Conservation (phyloP, 2,888 invertebrate species). For the Pogonocherus hispidulus region DNA sequence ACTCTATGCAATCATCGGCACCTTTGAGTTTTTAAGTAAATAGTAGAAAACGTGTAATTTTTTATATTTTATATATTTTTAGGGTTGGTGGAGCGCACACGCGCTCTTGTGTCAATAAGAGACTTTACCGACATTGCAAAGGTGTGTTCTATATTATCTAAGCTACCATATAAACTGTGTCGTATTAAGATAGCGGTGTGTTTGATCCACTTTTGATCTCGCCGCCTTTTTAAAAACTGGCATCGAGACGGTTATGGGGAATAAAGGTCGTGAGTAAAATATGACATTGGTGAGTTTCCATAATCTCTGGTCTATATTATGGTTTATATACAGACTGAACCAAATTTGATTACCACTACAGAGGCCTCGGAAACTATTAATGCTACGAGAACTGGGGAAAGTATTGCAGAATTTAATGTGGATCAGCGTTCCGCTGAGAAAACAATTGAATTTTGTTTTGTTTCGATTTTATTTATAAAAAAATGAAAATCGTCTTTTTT, state of each 20-base stretch:
- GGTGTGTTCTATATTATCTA: constrained; percentile 55
- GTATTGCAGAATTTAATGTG: no score
- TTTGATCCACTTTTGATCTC: constrained; percentile 55
- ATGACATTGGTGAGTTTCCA: not conserved
- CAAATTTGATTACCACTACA: no score
- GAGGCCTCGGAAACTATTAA: no score
- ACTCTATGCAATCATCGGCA: constrained; percentile 29
- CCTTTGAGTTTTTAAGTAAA: constrained; percentile 31
- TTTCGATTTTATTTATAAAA: no score
- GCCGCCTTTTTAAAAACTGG: constrained; percentile 29
- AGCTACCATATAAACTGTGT: constrained; percentile 60
- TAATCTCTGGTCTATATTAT: no score
- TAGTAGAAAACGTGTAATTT: constrained; percentile 20
- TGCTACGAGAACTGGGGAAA: no score
- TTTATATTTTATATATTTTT: constrained; percentile 29
- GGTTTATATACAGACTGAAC: no score
- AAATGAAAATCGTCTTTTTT: no score
- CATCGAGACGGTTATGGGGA: constrained; percentile 26
- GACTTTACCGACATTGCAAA: constrained; percentile 36
- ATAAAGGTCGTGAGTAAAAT: constrained; percentile 25
- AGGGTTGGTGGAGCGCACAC: constrained; percentile 30
- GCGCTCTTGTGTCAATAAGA: constrained; percentile 32
- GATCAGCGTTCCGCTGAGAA: no score
- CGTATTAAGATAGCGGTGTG: constrained; percentile 56
- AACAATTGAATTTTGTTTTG: no score